A percentile compares a stretch with the other conserved stretches of the same genome.
These are phyloP conservation scores for Metacarcinus magister DNA, from an alignment of 2,888 invertebrate species.

Conservation along the genomic window DNA sequence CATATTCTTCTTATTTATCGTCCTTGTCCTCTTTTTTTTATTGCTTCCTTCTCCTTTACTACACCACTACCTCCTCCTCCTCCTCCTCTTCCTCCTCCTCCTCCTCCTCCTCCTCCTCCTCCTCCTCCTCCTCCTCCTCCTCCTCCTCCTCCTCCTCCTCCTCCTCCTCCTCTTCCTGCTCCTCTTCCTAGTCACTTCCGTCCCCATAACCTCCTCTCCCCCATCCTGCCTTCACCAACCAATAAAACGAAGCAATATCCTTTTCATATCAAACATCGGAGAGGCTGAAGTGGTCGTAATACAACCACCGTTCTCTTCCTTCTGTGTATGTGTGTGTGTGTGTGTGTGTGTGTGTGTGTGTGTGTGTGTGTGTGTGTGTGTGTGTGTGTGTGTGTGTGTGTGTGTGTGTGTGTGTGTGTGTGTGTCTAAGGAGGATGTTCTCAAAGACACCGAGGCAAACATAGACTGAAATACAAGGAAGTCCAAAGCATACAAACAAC, in stretches of 20 bases:
- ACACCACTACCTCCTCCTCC: not conserved
- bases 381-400: too few relatives aligned
- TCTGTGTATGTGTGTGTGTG: not conserved
- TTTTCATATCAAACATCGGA: not conserved
- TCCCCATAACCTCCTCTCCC: not conserved
- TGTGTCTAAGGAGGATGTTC: too few relatives aligned
- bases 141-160: not conserved
- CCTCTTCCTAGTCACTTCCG: not conserved
- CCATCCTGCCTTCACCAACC: not conserved
- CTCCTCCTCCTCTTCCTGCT: not conserved
- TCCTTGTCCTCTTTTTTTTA: too few relatives aligned
- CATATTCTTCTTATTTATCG: too few relatives aligned
- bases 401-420: too few relatives aligned
- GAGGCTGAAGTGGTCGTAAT: not conserved
- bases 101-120: not conserved
- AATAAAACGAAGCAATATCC: conserved; percentile 3
- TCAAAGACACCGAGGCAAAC: too few relatives aligned
- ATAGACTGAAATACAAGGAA: too few relatives aligned
- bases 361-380: too few relatives aligned
- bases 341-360: too few relatives aligned
- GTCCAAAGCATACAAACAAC: too few relatives aligned
- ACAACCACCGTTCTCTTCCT: not conserved
- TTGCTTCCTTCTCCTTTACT: too few relatives aligned
- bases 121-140: not conserved
- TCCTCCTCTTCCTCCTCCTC: not conserved